Conservation (phyloP, 2,113 vertebrate genomes). For the Pogona vitticeps region DNA sequence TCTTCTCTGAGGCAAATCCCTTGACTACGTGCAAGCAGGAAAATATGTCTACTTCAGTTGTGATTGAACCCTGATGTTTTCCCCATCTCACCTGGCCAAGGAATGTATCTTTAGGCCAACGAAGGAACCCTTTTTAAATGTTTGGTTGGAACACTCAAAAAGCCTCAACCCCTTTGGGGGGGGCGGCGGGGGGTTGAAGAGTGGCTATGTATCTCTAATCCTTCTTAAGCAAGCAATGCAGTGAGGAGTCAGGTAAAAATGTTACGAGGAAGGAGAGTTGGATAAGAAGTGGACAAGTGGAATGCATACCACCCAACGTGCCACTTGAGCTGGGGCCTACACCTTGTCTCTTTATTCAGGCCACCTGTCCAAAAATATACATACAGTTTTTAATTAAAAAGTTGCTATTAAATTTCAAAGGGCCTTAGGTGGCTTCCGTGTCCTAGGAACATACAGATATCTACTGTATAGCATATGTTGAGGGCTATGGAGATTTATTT, state of each 20-base stretch:
- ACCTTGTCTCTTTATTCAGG: not conserved
- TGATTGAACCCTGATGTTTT: no score
- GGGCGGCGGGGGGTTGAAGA: no score
- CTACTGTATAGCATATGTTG: rapidly evolving
- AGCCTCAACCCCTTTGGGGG: not conserved
- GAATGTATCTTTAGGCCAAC: no score
- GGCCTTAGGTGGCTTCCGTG: slow-evolving; percentile 33
- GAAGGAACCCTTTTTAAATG: not conserved
- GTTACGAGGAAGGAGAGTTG: not conserved
- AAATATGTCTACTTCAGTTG: not conserved
- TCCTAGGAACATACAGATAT: slow-evolving; percentile 8
- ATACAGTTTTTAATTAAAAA: slow-evolving; percentile 4
- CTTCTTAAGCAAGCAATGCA: not conserved
- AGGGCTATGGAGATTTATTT: slow-evolving; percentile 39
- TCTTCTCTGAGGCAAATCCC: not conserved
- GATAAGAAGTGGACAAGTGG: not conserved
- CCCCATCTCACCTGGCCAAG: no score
- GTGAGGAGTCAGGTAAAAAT: not conserved
- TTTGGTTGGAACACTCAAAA: no score
- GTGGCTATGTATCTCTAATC: not conserved
- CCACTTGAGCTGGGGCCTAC: not conserved
- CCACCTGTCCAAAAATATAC: not conserved
- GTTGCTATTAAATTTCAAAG: slow-evolving; percentile 25
- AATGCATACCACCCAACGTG: not conserved
- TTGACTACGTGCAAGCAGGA: not conserved